phyloP scores from a whole-genome alignment of 2,888 invertebrate species.

The Busseola fusca region DNA sequence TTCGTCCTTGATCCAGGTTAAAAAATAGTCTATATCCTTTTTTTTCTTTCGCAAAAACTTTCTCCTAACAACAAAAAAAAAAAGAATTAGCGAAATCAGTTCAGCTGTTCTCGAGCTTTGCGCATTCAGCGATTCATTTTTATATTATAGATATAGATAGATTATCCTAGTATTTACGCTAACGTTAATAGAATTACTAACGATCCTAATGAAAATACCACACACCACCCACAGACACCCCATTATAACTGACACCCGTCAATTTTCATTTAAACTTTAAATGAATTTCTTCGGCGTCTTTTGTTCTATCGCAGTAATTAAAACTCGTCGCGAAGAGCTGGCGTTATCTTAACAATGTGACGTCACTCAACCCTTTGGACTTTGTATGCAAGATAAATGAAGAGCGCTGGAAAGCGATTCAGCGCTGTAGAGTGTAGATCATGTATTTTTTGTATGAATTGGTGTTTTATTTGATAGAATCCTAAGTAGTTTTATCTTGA shows the following conservation, averaged over 20 bases:
- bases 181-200: not conserved
- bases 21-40: no score
- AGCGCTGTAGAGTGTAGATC: constrained; percentile 4
- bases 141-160: no score
- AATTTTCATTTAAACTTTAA: constrained; percentile 56
- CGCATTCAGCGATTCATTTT: no score
- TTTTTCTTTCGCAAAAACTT: no score
- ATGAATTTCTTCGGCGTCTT: constrained; percentile 36
- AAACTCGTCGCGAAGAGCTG: constrained; percentile 46
- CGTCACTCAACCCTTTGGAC: constrained; percentile 33
- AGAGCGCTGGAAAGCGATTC: constrained; percentile 33
- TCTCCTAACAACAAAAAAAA: no score
- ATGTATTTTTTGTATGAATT: constrained; percentile 28
- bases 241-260: constrained; percentile 14
- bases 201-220: not conserved
- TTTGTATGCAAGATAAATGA: constrained; percentile 51
- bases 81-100: no score
- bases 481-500: constrained; percentile 4
- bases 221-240: not conserved
- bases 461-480: constrained; percentile 24
- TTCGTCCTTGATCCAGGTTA: no score
- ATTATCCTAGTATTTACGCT: no score
- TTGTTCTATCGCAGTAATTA: constrained; percentile 53
- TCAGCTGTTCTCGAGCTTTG: no score
- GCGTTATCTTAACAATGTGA: constrained; percentile 40